Conservation (phyloP, 2,797 vertebrate species). For the Percopsis omiscomaycus region DNA sequence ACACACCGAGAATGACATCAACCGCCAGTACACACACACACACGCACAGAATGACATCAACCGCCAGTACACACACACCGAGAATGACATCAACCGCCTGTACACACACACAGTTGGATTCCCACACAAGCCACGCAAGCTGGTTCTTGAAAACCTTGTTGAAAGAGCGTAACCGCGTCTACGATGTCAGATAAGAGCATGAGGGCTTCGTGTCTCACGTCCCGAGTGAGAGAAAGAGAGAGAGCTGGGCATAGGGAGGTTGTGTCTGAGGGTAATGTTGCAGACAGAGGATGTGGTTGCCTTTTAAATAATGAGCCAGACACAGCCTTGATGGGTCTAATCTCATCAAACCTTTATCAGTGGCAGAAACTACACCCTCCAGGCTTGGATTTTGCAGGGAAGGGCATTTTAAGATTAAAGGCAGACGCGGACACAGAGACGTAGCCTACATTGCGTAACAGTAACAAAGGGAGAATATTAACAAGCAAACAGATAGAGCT, state of each 20-base stretch:
- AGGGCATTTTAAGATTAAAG: neutral
- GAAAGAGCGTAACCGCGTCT: constrained; percentile 12
- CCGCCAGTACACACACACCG: constrained; percentile 17
- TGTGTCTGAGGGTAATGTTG: constrained; percentile 50
- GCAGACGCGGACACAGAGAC: neutral
- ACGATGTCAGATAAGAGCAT: constrained; percentile 26
- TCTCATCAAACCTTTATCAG: constrained; percentile 8
- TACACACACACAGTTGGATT: constrained; percentile 13
- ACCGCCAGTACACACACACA: constrained; percentile 17
- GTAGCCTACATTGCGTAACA: neutral
- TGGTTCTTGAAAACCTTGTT: constrained; percentile 17
- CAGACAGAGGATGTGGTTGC: constrained; percentile 46
- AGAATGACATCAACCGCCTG: constrained; percentile 4
- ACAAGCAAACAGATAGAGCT: neutral
- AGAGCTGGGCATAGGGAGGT: constrained; percentile 32
- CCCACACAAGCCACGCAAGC: constrained; percentile 4
- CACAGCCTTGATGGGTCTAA: constrained; percentile 30
- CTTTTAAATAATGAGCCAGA: constrained; percentile 54
- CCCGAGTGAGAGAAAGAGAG: neutral
- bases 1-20: constrained; percentile 40
- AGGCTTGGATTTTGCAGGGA: neutral
- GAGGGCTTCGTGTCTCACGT: neutral
- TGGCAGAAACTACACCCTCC: neutral
- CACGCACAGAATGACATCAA: constrained; percentile 43
- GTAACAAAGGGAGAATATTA: neutral